These are phyloP conservation scores for Tetramorium bicarinatum DNA, from an alignment of 2,888 invertebrate genomes.

Conservation along the genomic window DNA sequence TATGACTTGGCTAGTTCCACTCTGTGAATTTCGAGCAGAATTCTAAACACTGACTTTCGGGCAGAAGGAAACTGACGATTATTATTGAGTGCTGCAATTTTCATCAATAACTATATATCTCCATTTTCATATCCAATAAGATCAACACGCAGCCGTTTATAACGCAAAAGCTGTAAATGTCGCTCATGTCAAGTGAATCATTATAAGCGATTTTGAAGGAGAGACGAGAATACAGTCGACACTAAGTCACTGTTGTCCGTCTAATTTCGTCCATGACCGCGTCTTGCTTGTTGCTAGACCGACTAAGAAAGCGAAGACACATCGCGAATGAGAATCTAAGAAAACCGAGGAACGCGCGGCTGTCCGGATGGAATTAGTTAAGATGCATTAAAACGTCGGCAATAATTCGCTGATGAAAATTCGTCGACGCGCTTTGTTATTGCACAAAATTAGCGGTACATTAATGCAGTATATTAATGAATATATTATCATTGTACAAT, in stretches of 20 bases:
- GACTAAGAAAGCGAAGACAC: constrained; percentile 30
- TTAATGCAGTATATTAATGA: not conserved
- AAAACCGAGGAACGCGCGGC: not conserved
- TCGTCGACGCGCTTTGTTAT: not conserved
- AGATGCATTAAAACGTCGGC: not conserved
- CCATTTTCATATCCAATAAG: not conserved
- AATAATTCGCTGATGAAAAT: constrained; percentile 10
- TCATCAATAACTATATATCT: not conserved
- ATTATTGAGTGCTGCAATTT: not conserved
- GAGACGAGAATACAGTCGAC: constrained; percentile 41
- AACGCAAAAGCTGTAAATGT: constrained; percentile 65
- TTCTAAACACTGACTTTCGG: constrained; percentile 4
- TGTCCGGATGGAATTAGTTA: constrained; percentile 3
- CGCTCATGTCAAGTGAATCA: constrained; percentile 47
- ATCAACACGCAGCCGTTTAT: constrained; percentile 41
- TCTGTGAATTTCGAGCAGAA: not conserved
- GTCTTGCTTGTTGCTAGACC: constrained; percentile 37
- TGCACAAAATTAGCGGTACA: not conserved
- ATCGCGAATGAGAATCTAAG: constrained; percentile 1
- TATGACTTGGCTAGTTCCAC: not conserved
- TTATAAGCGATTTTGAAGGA: constrained; percentile 52
- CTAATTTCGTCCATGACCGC: constrained; percentile 52
- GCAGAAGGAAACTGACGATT: not conserved
- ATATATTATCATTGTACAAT: not conserved
- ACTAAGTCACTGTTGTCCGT: constrained; percentile 33